phyloP scores from a whole-genome alignment of 2,888 invertebrate species.

The Dynastes tityus region DNA sequence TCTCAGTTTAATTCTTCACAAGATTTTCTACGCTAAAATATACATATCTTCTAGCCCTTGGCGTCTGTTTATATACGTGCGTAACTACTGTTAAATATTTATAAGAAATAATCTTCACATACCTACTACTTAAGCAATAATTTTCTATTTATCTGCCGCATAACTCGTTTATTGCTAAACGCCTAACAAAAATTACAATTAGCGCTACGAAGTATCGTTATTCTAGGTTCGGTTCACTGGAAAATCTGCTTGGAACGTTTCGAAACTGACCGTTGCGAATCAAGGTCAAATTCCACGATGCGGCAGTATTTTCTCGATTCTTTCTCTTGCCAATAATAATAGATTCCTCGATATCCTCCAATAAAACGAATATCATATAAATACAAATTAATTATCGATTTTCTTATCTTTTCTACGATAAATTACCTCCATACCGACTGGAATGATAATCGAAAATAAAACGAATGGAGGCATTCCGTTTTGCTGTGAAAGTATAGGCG shows the following conservation, averaged over 20 bases:
- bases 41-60: too few species aligned
- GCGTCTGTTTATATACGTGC: too few species aligned
- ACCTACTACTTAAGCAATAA: background rate
- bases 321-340: slow-evolving; percentile 21
- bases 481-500: background rate
- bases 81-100: too few species aligned
- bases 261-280: slow-evolving; percentile 15
- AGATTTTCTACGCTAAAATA: too few species aligned
- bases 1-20: too few species aligned
- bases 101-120: too few species aligned
- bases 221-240: background rate
- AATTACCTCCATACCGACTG: background rate
- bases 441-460: slow-evolving; percentile 9
- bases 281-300: slow-evolving; percentile 35
- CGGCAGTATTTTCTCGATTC: slow-evolving; percentile 17
- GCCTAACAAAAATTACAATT: background rate
- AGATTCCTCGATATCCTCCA: background rate
- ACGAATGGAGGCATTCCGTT: slow-evolving; percentile 2
- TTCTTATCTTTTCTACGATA: slow-evolving; percentile 17
- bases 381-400: slow-evolving; percentile 17
- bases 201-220: background rate
- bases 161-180: slow-evolving; percentile 1
- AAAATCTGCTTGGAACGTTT: slow-evolving; percentile 29
- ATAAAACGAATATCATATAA: slow-evolving; percentile 3
- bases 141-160: background rate